phyloP scores from a whole-genome alignment of 2,797 vertebrate species.

The Hydrocynus forskahlii region DNA sequence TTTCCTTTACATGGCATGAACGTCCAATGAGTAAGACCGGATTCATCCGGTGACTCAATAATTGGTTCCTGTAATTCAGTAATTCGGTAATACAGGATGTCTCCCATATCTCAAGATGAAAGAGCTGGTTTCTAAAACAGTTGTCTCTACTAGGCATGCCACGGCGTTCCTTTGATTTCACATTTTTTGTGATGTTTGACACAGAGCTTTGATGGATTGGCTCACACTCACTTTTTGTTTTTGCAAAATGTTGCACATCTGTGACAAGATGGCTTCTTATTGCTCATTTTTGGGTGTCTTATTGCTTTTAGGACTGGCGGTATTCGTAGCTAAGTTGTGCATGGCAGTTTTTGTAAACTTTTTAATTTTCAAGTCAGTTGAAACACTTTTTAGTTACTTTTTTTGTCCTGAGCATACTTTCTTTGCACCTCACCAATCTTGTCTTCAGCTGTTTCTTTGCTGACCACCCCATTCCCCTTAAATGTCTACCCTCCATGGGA shows the following conservation, averaged over 20 bases:
- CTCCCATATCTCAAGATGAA: conserved; percentile 86
- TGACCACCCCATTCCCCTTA: conserved; percentile 77
- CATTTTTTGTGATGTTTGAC: conserved; percentile 68
- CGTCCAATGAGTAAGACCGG: conserved; percentile 46
- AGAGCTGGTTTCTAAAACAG: conserved; percentile 97
- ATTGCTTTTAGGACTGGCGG: conserved; percentile 80
- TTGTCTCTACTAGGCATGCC: conserved; percentile 85
- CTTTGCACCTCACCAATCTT: conserved; percentile 96
- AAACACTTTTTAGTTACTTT: conserved; percentile 66
- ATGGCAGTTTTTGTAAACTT: conserved; percentile 77
- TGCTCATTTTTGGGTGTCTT: conserved; percentile 66
- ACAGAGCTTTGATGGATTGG: conserved; percentile 76
- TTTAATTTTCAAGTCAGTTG: conserved; percentile 68
- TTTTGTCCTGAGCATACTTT: conserved; percentile 90
- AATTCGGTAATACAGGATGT: conserved; percentile 61
- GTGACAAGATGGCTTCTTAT: conserved; percentile 75
- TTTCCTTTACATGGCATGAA: conserved; percentile 62
- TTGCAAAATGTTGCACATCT: conserved; percentile 71
- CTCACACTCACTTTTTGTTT: conserved; percentile 64
- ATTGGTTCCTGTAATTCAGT: conserved; percentile 51
- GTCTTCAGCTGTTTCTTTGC: conserved; percentile 81
- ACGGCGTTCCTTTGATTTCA: conserved; percentile 69
- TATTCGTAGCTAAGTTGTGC: conserved; percentile 83
- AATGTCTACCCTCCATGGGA: conserved; percentile 73
- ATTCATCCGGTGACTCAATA: conserved; percentile 55